Base-by-base conservation (phyloP, 2,888 invertebrate species). In the Leptinotarsa haldemani region DNA sequence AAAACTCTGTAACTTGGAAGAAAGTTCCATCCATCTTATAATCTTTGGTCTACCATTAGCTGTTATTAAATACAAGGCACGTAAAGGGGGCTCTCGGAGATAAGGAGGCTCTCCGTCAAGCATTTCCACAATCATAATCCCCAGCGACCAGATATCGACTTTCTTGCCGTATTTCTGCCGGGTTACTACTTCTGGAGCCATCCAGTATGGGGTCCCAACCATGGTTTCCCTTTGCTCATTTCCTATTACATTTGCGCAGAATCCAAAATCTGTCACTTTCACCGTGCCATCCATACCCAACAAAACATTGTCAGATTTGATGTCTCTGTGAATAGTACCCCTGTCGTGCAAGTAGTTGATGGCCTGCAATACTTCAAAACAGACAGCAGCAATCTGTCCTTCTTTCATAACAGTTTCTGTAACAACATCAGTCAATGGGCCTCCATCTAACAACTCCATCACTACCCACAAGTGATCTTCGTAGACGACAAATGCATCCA, bases 201-300 rank as follows among this genome's bases (percentile, higher is more conserved):
- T 98, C 98, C 97, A 97, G 84, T 97, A 98, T 0, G 97, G 97
- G 0, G 98, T 98, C n/a, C 98, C 97, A 0, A 97, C 97, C 96
- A 98, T 96, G 0, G 98, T 98, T 85, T 96, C 95, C 71, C 82
- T 74, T 86, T 98, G 98, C 83, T 97, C 95, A 81, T 97, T 97
- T 0, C 95, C 96, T 58, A 94, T 93, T 70, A 99, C 95, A 85
- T 98, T 98, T 3, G 98, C 99, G 88, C 98, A 99, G 88, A 99
- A 99, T 12, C 99, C 99, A 88, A 99, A 99, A 88, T 99, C 98
- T 0, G 96, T 97, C 0, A 97, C 95, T 89, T 97, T 97, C 0
- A 97, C 96, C 0, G 92, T 91, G 1, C 97, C 97, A 82, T 96
- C 94, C 95, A 97, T 95, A 20, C 97, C 97, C 2, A 98, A 90